Evolutionary conservation across 2,888 invertebrate genomes (phyloP).

Genomic region (Drosophila kuntzei): DNA sequence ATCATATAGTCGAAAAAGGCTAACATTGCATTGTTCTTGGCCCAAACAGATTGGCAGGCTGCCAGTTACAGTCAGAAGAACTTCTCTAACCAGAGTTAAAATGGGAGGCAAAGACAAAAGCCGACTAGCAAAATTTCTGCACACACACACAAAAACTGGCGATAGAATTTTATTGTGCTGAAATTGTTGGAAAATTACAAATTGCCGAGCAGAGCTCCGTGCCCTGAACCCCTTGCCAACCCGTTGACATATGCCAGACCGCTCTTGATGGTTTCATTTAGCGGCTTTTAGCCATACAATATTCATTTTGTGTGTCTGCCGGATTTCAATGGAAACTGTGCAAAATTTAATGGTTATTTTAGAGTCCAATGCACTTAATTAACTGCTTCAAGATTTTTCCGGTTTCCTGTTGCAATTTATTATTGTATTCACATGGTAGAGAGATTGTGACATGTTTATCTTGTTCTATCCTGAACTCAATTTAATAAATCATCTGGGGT

Average conservation of each 20-base stretch:
- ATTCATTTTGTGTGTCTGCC: constrained; percentile 2
- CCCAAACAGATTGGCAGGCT: constrained; percentile 59
- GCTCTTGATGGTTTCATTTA: constrained; percentile 32
- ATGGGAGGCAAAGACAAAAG: constrained; percentile 42
- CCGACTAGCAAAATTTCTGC: constrained; percentile 33
- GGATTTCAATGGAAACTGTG: constrained; percentile 5
- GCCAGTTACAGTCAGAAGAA: constrained; percentile 54
- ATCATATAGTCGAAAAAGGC: constrained; percentile 29
- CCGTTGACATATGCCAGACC: constrained; percentile 25
- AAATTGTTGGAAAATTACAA: constrained; percentile 72
- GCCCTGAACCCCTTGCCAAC: not conserved
- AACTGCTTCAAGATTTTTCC: constrained; percentile 21
- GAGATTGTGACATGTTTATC: constrained; percentile 34
- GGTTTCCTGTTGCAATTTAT: constrained; percentile 5
- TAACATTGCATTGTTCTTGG: constrained; percentile 42
- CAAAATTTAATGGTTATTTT: constrained; percentile 15
- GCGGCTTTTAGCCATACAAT: constrained; percentile 28
- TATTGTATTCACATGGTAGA: not conserved
- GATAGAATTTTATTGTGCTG: constrained; percentile 69
- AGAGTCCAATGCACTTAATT: constrained; percentile 47
- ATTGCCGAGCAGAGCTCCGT: constrained; percentile 35
- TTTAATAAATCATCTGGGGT: constrained; percentile 67
- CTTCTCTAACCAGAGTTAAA: constrained; percentile 16
- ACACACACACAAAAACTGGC: constrained; percentile 27
- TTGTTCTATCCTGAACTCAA: constrained; percentile 11